Evolutionary conservation across 2,113 vertebrate species (phyloP).

Genomic region (Ceyx cyanopectus): DNA sequence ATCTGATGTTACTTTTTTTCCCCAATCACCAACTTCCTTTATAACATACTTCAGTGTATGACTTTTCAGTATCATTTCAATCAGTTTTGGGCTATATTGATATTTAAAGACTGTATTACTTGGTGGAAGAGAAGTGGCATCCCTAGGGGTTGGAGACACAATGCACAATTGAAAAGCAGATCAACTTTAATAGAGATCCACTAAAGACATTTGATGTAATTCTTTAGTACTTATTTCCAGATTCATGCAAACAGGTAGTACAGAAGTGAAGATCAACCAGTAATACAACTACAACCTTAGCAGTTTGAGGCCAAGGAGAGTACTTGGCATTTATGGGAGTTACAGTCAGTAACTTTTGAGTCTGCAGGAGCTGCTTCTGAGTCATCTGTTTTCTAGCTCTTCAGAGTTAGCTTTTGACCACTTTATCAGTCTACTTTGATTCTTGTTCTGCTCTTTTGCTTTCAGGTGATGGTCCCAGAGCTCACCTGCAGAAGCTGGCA

Average conservation of each 20-base stretch:
- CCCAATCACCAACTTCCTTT: neutral
- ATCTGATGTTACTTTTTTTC: neutral
- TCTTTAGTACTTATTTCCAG: neutral
- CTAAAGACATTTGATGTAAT: neutral
- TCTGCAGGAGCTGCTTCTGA: neutral
- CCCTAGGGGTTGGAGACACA: neutral
- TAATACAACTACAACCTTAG: neutral
- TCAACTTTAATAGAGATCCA: neutral
- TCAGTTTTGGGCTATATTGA: neutral
- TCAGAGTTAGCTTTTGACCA: neutral
- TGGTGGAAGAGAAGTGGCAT: neutral
- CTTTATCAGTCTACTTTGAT: neutral
- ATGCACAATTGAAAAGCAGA: neutral
- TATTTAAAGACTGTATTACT: neutral
- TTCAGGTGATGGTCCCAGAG: slow-evolving; percentile 90
- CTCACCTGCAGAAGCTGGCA: slow-evolving; percentile 88
- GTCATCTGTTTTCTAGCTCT: neutral
- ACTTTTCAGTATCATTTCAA: neutral
- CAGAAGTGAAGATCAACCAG: neutral
- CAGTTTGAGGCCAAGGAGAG: neutral
- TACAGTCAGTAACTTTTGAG: neutral
- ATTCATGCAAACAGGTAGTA: neutral
- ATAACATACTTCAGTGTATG: neutral
- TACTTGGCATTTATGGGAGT: neutral
- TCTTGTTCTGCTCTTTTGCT: neutral